Conservation (phyloP, 2,888 invertebrate species). For the Troides oblongomaculatus region DNA sequence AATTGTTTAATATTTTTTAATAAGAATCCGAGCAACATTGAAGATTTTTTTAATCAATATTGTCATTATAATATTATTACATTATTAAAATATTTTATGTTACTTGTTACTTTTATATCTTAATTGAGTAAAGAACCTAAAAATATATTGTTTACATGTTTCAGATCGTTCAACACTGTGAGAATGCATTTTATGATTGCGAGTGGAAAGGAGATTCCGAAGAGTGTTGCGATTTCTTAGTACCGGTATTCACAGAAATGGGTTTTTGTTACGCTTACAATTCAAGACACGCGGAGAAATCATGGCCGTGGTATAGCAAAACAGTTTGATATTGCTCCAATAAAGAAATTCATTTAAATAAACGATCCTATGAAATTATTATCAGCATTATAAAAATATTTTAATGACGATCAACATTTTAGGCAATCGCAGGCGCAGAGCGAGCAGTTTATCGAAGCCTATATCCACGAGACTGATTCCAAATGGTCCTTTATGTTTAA, state of each 20-base stretch:
- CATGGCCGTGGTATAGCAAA: slow-evolving; percentile 76
- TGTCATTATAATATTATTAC: too few relatives aligned
- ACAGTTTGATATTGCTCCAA: slow-evolving; percentile 10
- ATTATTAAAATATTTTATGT: too few relatives aligned
- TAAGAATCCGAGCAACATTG: too few relatives aligned
- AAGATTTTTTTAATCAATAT: too few relatives aligned
- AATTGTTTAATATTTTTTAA: too few relatives aligned
- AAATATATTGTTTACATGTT: slow-evolving; percentile 22
- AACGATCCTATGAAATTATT: not conserved
- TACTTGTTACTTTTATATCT: too few relatives aligned
- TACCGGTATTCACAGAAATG: slow-evolving; percentile 86
- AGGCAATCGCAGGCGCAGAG: slow-evolving; percentile 49
- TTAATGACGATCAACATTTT: not conserved
- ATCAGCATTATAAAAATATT: not conserved
- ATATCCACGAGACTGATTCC: slow-evolving; percentile 83
- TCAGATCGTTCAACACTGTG: slow-evolving; percentile 81
- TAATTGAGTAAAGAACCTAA: not conserved
- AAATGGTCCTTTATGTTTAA: slow-evolving; percentile 83
- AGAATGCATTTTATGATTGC: slow-evolving; percentile 81
- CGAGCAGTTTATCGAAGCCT: slow-evolving; percentile 71
- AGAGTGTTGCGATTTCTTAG: slow-evolving; percentile 83
- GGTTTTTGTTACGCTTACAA: slow-evolving; percentile 89
- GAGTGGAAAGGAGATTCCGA: slow-evolving; percentile 84
- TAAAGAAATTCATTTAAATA: not conserved
- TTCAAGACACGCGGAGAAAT: slow-evolving; percentile 78